phyloP scores from a whole-genome alignment of 1,140 invertebrate species.

The Muscidifurax raptorellus region DNA sequence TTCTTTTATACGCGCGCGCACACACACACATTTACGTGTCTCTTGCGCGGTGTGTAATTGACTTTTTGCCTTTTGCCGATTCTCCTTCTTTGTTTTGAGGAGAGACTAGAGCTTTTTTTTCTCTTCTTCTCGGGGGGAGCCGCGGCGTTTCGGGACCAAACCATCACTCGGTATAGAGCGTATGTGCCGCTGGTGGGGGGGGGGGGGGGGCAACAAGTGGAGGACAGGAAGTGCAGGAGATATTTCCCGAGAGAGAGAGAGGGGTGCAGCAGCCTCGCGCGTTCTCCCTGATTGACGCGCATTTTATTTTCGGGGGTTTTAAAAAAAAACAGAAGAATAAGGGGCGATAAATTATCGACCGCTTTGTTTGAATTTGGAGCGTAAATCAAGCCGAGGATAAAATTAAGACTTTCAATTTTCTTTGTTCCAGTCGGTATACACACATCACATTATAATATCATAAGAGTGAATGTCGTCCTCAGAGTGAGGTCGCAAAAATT shows the following conservation, averaged over 20 bases:
- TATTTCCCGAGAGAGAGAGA: not conserved
- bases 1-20: not conserved
- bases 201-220: constrained; percentile 1
- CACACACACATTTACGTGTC: not conserved
- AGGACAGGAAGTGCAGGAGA: constrained; percentile 14
- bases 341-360: no score
- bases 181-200: no score
- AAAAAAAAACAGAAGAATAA: not conserved
- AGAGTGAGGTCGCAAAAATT: not conserved
- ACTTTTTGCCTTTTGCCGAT: not conserved
- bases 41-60: not conserved
- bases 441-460: no score
- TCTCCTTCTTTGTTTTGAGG: not conserved
- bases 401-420: not conserved
- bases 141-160: not conserved
- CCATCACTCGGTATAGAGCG: no score
- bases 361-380: not conserved
- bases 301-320: not conserved
- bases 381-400: not conserved
- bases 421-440: no score
- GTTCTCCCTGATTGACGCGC: not conserved
- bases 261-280: not conserved
- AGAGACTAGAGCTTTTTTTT: not conserved
- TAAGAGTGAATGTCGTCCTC: not conserved
- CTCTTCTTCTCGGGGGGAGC: not conserved